Base-by-base conservation (phyloP, 2,888 invertebrate species). In the Baccha elongata region DNA sequence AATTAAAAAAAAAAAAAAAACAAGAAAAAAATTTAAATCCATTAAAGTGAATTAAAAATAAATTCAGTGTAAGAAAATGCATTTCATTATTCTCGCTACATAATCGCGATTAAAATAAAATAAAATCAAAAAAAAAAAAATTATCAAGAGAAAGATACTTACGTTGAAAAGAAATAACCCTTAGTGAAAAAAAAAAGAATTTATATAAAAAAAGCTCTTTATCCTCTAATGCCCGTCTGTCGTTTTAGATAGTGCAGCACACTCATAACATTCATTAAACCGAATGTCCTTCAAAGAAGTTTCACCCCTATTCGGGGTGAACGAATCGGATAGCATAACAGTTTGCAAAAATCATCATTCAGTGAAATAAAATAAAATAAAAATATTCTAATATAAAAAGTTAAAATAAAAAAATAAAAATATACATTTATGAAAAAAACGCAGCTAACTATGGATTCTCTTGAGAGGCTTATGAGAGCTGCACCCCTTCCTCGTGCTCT, bases 401-500 rank as follows among this genome's bases (percentile, higher is more conserved):
- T 32, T 48, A 64, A 26, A 55, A 5, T 44, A 37, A 67, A 55
- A 7, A 32, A 26, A 42, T 48, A 64, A 15, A 83, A 72, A 69
- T 58, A 35, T 17, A 58, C 19, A 75, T 75, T 64, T 37, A 80
- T 80, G 76, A 81, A 69, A 62, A 71, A 75, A 80, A 73, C 58
- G 65, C 62, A 74, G 46, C 53, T 73, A 85, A 86, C 81, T 84
- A 96, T 96, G 96, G 96, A 96, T 93, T 95, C 96, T 87, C 91
- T 96, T 91, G 95, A 96, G 90, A 94, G 95, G 88, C 91, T 96
- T 89, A 95, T 96, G 94, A 93, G 93, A 88, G 94, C 95, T 89
- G 92, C 93, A 84, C 94, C 94, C 89, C 91, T 93, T 88, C 92
- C 93, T 88, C 94, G 94, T 88, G 93, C 94, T 87, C 91, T 94